Base-by-base conservation (phyloP, 1,140 invertebrate genomes). In the Drosophila rhopaloa region DNA sequence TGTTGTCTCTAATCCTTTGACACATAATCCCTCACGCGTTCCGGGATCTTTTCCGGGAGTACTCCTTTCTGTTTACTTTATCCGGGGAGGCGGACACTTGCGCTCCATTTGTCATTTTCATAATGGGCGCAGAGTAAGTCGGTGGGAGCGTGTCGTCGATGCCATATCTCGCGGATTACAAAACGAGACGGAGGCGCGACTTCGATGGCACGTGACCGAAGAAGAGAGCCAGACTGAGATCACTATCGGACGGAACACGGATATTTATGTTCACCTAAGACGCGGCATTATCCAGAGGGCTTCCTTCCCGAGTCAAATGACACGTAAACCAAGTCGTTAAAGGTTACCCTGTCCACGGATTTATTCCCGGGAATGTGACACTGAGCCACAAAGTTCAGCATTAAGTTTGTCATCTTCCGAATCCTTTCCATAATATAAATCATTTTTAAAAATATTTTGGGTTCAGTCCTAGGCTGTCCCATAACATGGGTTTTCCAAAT, bases 91-190 rank as follows among this genome's bases (percentile, higher is more conserved):
- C 1, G 35, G 51, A 54, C 80, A 89, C 67, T 88, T 88, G 84
- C 57, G 67, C 76, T 60, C 57, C 73, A 88, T 88, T 88, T 88
- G 73, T 88, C 84, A 88, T 84, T 68, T 84, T 88, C 84, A 88
- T 89, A 89, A 88, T 74, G 60, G 68, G 44, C 19, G 27, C 58
- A 55, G 71, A 76, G 81, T 83, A 56, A 76, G 68, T 32, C 43
- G 59, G 37, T 40, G 44, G 76, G 76, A 84, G 67, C 81, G 81
- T 84, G 81, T 77, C 77, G 56, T 37, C 58, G 61, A 50, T 14
- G 58, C 50, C 68, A 76, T 71, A 82, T 73, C 62, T 65, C 60
- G 48, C 24, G 83, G 83, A 88, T 86, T 86, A 86, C 37, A 50
- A 76, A 41, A 67, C 77, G 55, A 46, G 73, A 54, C 37, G 44